Percentiles rank a stretch among this genome's conserved stretches.
phyloP scores from a whole-genome alignment of 1,140 invertebrate species.

The Eubasilissa regina region DNA sequence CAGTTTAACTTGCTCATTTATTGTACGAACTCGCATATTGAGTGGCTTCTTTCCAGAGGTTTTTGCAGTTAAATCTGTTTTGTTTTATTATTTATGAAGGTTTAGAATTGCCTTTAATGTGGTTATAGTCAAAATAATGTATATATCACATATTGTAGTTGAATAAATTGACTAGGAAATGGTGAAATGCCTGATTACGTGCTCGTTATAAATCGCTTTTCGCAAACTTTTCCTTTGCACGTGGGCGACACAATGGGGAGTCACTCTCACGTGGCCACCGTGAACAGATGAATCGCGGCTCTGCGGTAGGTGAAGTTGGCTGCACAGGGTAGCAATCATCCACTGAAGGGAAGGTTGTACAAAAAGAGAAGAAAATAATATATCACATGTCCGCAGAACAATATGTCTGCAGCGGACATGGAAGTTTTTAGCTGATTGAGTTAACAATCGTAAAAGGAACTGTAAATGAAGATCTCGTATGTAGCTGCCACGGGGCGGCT shows the following conservation, averaged over 20 bases:
- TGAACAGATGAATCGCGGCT: neutral
- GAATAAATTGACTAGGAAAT: neutral
- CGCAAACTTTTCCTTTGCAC: slow-evolving; percentile 3
- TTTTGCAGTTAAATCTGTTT: no score
- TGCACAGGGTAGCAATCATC: neutral
- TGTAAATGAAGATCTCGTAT: slow-evolving; percentile 42
- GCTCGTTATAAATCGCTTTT: slow-evolving; percentile 21
- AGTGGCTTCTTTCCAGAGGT: no score
- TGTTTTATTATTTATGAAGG: no score
- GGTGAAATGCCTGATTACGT: neutral
- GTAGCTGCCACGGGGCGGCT: slow-evolving; percentile 34
- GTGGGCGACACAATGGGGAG: neutral
- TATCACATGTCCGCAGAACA: slow-evolving; percentile 52
- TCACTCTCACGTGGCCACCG: neutral
- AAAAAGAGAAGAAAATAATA: slow-evolving; percentile 47
- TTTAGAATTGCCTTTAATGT: no score
- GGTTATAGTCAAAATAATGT: no score
- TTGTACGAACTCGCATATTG: no score
- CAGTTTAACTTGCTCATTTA: no score
- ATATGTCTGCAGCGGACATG: slow-evolving; percentile 43
- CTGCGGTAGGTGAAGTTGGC: neutral
- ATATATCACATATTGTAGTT: no score
- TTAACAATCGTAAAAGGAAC: slow-evolving; percentile 45
- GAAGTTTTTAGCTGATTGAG: slow-evolving; percentile 44
- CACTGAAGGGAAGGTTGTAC: neutral